Evolutionary conservation across 2,888 invertebrate species (phyloP).

Genomic region (Nasonovia ribisnigri): DNA sequence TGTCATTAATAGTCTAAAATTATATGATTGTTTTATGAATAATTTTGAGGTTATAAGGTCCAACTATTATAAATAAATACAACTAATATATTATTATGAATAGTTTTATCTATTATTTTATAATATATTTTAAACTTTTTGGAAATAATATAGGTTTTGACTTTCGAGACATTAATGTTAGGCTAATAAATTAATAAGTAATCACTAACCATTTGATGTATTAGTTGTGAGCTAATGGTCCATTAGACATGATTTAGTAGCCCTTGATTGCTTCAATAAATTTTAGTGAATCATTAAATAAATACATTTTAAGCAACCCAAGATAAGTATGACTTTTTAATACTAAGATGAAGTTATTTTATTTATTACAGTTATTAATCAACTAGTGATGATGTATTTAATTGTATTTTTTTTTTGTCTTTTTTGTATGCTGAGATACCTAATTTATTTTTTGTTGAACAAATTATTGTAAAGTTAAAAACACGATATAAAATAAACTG

Average conservation of each 20-base stretch:
- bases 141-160: background rate
- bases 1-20: slow-evolving; percentile 51
- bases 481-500: background rate
- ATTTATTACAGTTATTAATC: background rate
- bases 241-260: background rate
- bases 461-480: too few relatives aligned
- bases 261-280: background rate
- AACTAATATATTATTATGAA: background rate
- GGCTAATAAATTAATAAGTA: background rate
- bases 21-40: slow-evolving; percentile 29
- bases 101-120: background rate
- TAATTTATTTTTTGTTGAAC: background rate
- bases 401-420: background rate
- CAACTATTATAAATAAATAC: background rate
- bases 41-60: background rate
- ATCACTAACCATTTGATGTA: background rate
- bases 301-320: background rate
- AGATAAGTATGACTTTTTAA: background rate
- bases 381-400: background rate
- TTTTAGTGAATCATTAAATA: background rate
- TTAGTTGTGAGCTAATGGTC: background rate
- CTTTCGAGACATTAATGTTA: background rate
- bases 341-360: background rate
- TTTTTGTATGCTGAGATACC: background rate
- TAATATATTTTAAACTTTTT: background rate